Base-by-base conservation (phyloP, 1,140 invertebrate genomes). In the Spodoptera litura region DNA sequence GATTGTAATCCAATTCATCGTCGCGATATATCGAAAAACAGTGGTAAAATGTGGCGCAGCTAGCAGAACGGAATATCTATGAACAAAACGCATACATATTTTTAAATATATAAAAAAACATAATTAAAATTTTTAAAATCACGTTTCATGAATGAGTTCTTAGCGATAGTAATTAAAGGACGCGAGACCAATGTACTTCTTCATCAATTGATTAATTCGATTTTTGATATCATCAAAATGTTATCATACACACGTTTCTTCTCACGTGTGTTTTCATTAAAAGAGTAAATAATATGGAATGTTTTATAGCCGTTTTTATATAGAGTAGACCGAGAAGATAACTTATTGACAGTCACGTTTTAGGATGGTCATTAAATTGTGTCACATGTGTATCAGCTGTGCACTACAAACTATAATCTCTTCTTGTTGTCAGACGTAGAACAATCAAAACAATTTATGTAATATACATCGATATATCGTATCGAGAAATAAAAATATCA, bases 221-320 rank as follows among this genome's bases (percentile, higher is more conserved):
- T 70, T 53, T 25, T 70, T 44, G 38, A 53, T 53, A 53, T 52
- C 53, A 66, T 66, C 62, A 66, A 66, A 66, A 20, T 31, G 38
- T 51, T 53, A 70, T 70, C 66, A 20, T 6, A 49, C 49, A 49
- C 66, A 70, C 66, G 49, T 70, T 70, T 12, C 2, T 10, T 8
- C 44, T 52, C 49, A 70, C 66, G 49, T 70, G 66, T 70, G 20
- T 6, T 31, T 62, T 10, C 0, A 49, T 53, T 52, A 13, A 13
- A 20, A 51, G 9, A 70, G 31, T 66, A 20, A 31, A 31, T 64
- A 44, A 15, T 44, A 64, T 10, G 25, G 13, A 31, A 35, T 61
- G 10, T 35, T 64, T 61, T 25, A 59, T 59, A 27, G 56, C 25
- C n/a, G 20, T 61, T 59, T 31, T 20, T 20, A 20, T 20, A 20